These are phyloP conservation scores for Poecilia wingei DNA, from an alignment of 2,797 vertebrate species.

Conservation along the genomic window DNA sequence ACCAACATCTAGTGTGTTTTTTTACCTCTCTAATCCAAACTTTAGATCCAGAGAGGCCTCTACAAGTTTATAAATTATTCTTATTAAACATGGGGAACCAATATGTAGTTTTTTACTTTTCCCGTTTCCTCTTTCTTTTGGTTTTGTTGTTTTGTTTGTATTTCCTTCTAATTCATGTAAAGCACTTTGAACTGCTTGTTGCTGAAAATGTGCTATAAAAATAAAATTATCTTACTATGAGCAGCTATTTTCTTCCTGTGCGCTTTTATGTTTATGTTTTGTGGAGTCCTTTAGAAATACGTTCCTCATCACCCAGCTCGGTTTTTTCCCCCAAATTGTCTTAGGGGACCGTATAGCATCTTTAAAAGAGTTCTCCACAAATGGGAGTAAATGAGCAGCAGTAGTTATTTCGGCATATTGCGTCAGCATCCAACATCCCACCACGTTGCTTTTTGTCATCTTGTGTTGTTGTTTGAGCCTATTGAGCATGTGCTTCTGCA, in stretches of 20 bases:
- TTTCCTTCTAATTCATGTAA: too few relatives aligned
- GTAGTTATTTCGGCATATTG: constrained; percentile 7
- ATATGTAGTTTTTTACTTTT: too few relatives aligned
- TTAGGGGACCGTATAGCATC: neutral
- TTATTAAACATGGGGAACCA: too few relatives aligned
- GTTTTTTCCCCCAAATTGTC: neutral
- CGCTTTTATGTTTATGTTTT: neutral
- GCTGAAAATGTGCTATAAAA: too few relatives aligned
- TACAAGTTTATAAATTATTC: too few relatives aligned
- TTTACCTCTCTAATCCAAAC: too few relatives aligned
- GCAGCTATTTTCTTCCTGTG: neutral
- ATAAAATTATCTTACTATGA: neutral
- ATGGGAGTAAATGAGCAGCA: neutral
- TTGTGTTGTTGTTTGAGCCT: neutral
- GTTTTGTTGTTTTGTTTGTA: too few relatives aligned
- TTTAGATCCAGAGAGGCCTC: too few relatives aligned
- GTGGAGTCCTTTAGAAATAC: neutral
- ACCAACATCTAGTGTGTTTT: too few relatives aligned
- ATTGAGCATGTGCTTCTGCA: constrained; percentile 19
- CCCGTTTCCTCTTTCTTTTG: too few relatives aligned
- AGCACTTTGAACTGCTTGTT: too few relatives aligned
- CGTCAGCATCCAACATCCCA: constrained; percentile 29
- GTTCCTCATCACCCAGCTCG: neutral
- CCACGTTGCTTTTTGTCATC: constrained; percentile 1
- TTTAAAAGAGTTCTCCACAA: neutral